These are phyloP conservation scores for Paratilapia polleni DNA, from an alignment of 2,113 vertebrate genomes.

Conservation along the genomic window DNA sequence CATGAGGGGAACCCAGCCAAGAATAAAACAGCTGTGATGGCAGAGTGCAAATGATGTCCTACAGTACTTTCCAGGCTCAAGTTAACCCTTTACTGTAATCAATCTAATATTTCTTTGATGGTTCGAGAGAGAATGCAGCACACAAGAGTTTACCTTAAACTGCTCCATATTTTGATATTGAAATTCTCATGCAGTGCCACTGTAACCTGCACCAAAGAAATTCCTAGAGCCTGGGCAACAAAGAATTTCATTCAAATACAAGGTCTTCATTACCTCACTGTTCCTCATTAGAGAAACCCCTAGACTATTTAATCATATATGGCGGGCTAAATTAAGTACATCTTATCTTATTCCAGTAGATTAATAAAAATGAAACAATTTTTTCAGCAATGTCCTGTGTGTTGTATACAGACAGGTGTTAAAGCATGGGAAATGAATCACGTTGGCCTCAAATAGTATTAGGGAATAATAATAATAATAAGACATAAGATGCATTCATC, in stretches of 20 bases:
- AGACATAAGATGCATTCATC: background rate
- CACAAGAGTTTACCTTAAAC: background rate
- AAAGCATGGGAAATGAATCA: background rate
- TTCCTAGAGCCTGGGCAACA: too few species aligned
- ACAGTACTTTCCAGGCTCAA: background rate
- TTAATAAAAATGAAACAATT: accelerated
- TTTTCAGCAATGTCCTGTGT: too few species aligned
- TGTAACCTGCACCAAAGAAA: accelerated
- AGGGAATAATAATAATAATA: too few species aligned
- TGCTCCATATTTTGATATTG: background rate
- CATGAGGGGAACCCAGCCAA: background rate
- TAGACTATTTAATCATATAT: background rate
- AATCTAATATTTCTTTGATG: background rate
- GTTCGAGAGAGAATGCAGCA: background rate
- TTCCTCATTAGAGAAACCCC: background rate
- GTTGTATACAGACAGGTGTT: background rate
- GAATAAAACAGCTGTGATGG: background rate
- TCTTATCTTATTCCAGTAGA: background rate
- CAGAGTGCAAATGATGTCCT: background rate
- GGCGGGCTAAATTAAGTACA: accelerated
- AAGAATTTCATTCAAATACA: background rate
- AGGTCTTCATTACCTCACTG: too few species aligned
- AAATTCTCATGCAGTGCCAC: too few species aligned
- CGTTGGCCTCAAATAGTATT: background rate
- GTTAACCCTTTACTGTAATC: background rate